A percentile compares a stretch with the other conserved stretches of the same genome.
phyloP scores from a whole-genome alignment of 2,888 invertebrate species.

The Meteorus cinctellus region DNA sequence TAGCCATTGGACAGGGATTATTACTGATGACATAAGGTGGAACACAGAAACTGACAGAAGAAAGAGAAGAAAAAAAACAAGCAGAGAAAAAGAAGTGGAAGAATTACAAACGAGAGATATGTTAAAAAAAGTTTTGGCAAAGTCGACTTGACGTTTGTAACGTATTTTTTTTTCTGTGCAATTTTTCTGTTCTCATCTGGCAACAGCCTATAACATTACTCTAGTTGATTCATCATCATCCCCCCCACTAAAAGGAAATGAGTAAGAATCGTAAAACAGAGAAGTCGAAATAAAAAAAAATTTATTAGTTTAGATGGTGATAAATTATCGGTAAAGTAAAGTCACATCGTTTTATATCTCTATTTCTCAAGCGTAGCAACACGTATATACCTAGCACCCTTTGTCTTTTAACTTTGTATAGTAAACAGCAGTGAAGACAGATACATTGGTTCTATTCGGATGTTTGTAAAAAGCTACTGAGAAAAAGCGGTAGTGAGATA shows the following conservation, averaged over 20 bases:
- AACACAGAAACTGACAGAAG: not conserved
- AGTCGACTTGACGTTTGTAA: not conserved
- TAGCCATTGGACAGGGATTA: not conserved
- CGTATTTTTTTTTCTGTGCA: not conserved
- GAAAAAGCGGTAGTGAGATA: not conserved
- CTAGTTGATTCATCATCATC: not conserved
- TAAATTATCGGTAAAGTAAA: not conserved
- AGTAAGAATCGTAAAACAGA: not conserved
- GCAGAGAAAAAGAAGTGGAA: not conserved
- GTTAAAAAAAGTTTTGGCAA: not conserved
- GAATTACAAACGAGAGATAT: not conserved
- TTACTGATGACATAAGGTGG: constrained; percentile 14
- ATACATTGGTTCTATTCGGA: not conserved
- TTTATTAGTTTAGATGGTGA: not conserved
- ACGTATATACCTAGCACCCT: not conserved
- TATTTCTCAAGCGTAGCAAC: not conserved
- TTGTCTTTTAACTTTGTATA: not conserved
- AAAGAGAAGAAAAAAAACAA: not conserved
- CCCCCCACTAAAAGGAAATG: not conserved
- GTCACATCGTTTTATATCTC: not conserved
- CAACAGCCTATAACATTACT: not conserved
- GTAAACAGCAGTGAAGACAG: not conserved
- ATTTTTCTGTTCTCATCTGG: not conserved
- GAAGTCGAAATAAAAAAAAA: not conserved
- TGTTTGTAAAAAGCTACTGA: not conserved